Conservation (phyloP, 2,797 vertebrate species). For the Neostethus bicornis region DNA sequence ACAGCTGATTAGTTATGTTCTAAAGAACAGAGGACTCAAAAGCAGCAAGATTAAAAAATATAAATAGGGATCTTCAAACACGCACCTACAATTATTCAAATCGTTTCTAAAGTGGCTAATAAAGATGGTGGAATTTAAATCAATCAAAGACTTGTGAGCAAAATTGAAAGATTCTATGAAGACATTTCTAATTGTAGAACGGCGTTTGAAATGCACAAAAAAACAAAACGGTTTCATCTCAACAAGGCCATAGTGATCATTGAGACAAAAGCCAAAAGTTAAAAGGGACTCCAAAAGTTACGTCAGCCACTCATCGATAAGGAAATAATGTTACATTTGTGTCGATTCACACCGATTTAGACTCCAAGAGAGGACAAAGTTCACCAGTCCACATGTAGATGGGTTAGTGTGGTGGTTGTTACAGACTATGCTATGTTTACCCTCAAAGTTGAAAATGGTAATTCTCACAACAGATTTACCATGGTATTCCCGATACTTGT, state of each 20-base stretch:
- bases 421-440: too few relatives aligned
- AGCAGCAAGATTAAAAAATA: conserved; percentile 1
- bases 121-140: background rate
- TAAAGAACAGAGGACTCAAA: conserved; percentile 14
- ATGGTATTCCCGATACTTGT: too few relatives aligned
- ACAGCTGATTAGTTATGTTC: conserved; percentile 29
- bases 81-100: conserved; percentile 1
- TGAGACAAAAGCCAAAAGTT: too few relatives aligned
- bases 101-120: conserved; percentile 1
- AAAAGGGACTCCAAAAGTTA: too few relatives aligned
- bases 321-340: too few relatives aligned
- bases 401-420: too few relatives aligned
- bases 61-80: conserved; percentile 17
- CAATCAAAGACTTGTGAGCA: background rate
- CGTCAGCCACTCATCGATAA: too few relatives aligned
- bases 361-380: too few relatives aligned
- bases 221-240: background rate
- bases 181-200: background rate
- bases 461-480: too few relatives aligned
- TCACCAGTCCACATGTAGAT: too few relatives aligned
- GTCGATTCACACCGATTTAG: too few relatives aligned
- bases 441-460: too few relatives aligned
- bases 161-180: background rate
- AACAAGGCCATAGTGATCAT: background rate
- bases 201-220: background rate